Conservation (phyloP, 2,888 invertebrate genomes). For the Serrognathus titanus region DNA sequence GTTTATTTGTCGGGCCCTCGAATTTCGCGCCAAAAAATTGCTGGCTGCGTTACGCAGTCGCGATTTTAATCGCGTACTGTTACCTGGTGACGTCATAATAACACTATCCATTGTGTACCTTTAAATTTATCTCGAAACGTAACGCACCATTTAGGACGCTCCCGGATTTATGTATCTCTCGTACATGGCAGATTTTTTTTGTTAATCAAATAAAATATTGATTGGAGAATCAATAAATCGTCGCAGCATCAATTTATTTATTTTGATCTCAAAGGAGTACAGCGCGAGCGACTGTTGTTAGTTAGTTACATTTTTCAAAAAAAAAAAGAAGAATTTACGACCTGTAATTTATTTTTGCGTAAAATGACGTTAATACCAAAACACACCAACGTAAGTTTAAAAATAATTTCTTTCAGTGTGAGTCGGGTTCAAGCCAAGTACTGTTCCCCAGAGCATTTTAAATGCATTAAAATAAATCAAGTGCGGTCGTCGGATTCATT, state of each 20-base stretch:
- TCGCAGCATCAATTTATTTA: no score
- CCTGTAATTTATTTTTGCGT: no score
- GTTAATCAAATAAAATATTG: no score
- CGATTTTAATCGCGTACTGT: conserved; percentile 45
- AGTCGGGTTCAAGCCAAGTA: conserved; percentile 5
- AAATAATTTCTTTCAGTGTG: conserved; percentile 16
- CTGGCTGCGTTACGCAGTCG: conserved; percentile 49
- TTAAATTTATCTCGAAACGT: neutral
- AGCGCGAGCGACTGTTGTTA: no score
- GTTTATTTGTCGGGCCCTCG: conserved; percentile 17
- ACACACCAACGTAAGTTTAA: conserved; percentile 20
- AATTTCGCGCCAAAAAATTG: conserved; percentile 24
- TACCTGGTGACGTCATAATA: conserved; percentile 51
- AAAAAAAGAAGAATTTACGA: no score
- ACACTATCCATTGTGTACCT: conserved; percentile 52
- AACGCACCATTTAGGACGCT: no score
- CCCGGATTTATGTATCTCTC: no score
- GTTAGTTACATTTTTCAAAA: no score
- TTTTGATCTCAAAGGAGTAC: no score
- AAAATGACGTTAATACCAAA: neutral
- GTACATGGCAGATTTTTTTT: no score
- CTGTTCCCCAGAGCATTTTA: conserved; percentile 15
- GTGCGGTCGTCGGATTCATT: neutral
- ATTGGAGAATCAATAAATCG: no score
- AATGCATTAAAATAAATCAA: neutral